Base-by-base conservation (phyloP, 2,797 vertebrate genomes). In the Microctenopoma lineatum region DNA sequence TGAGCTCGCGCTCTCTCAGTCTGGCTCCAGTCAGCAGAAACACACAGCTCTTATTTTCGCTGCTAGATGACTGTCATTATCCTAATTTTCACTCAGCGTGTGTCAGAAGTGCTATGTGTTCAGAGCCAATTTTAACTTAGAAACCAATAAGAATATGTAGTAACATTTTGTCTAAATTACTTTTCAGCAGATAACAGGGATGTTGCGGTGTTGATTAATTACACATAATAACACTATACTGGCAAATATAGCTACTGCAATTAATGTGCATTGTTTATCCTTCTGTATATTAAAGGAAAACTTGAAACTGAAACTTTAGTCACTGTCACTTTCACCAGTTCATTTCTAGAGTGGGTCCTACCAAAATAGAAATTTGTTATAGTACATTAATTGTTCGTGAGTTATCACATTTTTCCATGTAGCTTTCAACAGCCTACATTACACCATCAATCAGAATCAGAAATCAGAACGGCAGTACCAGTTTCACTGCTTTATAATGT, bases 61-160 rank as follows among this genome's bases (percentile, higher is more conserved):
- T 66, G 73, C 74, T 56, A 72, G 65, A 87, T 84, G 73, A 81
- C 61, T 77, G 74, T 80, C 83, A 84, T 87, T 88, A 79, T 80
- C 68, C 77, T 81, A 77, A 82, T 88, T 80, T 80, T 77, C 68
- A 55, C 69, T 70, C 69, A 7, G 32, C 51, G 62, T 54, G 68
- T 69, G 62, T 73, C 73, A 74, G 68, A 45, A 65, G 57, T 57
- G 50, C 45, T 56, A 26, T 56, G 3, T 75, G 47, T 53, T 52
- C 29, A 42, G 14, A 50, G 66, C 13, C 9, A 32, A 32, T 60
- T 70, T 57, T 54, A 13, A 66, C 7, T n/a, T 27, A 8, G 21
- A 45, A n/a, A 18, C 14, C 26, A 61, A 13, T 21, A 5, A 63
- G 0, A 27, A 9, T 42, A 1, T 25, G 57, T 14, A 34, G 18